Percentiles rank a stretch among this genome's conserved stretches.
Evolutionary conservation across 2,797 vertebrate genomes (phyloP).

Genomic region (Periophthalmus magnuspinnatus): DNA sequence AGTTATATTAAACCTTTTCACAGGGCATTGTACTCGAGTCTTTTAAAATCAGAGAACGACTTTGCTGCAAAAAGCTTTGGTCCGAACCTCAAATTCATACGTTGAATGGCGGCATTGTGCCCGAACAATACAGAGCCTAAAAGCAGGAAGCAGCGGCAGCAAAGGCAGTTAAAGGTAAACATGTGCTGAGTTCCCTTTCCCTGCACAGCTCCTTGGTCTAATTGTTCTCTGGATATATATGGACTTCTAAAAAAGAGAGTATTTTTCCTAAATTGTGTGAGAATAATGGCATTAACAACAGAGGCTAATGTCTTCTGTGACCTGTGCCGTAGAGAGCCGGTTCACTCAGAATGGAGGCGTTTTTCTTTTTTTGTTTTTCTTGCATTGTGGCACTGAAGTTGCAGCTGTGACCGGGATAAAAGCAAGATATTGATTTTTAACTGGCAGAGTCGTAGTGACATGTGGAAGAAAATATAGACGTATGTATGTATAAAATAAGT

Average conservation of each 20-base stretch:
- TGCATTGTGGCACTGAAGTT: slow-evolving; percentile 6
- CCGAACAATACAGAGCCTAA: slow-evolving; percentile 71
- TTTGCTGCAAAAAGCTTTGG: neutral
- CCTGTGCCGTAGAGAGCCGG: slow-evolving; percentile 6
- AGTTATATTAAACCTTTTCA: neutral
- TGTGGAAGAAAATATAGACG: too few relatives aligned
- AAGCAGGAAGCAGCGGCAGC: slow-evolving; percentile 69
- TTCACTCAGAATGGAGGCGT: slow-evolving; percentile 32
- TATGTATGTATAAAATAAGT: too few relatives aligned
- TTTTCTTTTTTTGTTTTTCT: slow-evolving; percentile 12
- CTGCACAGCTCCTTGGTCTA: slow-evolving; percentile 25
- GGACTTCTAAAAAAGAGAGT: slow-evolving; percentile 31
- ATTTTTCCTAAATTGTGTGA: slow-evolving; percentile 44
- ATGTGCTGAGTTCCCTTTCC: slow-evolving; percentile 47
- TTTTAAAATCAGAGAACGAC: slow-evolving; percentile 30
- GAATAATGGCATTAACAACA: slow-evolving; percentile 52
- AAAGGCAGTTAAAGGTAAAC: slow-evolving; percentile 61
- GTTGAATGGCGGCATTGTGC: slow-evolving; percentile 59
- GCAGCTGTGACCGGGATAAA: neutral
- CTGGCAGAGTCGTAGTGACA: neutral
- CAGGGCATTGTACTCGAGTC: slow-evolving; percentile 7
- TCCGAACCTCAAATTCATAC: slow-evolving; percentile 4
- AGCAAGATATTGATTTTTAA: neutral
- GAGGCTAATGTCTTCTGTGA: slow-evolving; percentile 8
- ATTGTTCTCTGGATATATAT: slow-evolving; percentile 46